Evolutionary conservation across 2,888 invertebrate species (phyloP), one percentile per base, ranked within the genome.

Genomic region (Xanthia togata): DNA sequence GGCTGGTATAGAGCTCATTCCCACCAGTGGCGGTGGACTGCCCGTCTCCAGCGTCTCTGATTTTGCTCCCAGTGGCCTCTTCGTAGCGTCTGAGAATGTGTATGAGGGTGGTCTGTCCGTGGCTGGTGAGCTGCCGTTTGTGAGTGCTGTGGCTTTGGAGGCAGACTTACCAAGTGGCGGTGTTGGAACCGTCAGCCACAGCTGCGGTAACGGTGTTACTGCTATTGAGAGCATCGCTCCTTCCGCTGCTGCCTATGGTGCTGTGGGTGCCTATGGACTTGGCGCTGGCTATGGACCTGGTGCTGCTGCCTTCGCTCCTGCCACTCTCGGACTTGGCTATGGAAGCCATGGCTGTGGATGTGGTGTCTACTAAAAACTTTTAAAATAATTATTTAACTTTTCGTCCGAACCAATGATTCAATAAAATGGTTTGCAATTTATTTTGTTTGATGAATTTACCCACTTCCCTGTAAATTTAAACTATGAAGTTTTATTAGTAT

Each of bases 51-150:
- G 81, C 55, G 11, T n/a, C 2, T 87, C 85, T n/a, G 11, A 59
- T 31, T 60, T 78, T 11, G 62, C 74, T 38, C 88, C 88, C 47
- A 78, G 20, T 17, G 88, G 86, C 0, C 59, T 88, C 41, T 74
- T 84, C 12, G 50, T 88, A 44, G 65, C 67, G 6, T 88, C 88
- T 63, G 88, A 88, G n/a, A 88, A 87, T 35, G 68, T 67, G 11
- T 88, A 38, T 35, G 88, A 87, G 35, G 88, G 87, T 63, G 35
- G 63, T 47, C 70, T 88, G 26, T 63, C 70, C 20, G 83, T 81
- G 17, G 69, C 62, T 72, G 88, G 85, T 76, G 87, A 82, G 76
- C 62, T 82, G 44, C 86, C 86, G 6, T 86, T 86, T 35, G n/a
- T 83, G 38, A 78, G 83, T 62, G 55, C 83, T 73, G 82, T 82